Conservation (phyloP, 1,140 invertebrate species). For the Ostrea edulis region DNA sequence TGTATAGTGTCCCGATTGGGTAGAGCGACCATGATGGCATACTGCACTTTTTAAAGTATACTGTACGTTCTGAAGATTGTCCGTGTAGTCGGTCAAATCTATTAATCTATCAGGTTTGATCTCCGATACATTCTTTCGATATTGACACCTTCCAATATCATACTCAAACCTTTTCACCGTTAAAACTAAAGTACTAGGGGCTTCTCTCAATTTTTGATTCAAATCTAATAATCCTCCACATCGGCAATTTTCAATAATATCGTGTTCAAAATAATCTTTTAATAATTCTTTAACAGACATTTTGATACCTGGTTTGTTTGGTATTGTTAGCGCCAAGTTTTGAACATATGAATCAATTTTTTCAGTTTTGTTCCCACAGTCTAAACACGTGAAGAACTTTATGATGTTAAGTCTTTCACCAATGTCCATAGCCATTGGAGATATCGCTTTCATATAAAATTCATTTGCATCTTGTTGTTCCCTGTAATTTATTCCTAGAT, state of each 20-base stretch:
- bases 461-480: slow-evolving; percentile 31
- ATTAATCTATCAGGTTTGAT: not conserved
- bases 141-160: too few relatives aligned
- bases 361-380: not conserved
- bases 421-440: not conserved
- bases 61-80: too few relatives aligned
- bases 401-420: too few relatives aligned
- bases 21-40: slow-evolving; percentile 6
- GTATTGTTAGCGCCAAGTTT: not conserved
- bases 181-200: too few relatives aligned
- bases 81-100: not conserved
- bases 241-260: too few relatives aligned
- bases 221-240: too few relatives aligned
- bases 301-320: too few relatives aligned
- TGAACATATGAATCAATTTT: not conserved
- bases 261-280: too few relatives aligned
- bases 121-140: not conserved
- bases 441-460: not conserved
- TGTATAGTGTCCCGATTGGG: not conserved
- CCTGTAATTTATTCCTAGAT: too few relatives aligned
- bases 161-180: too few relatives aligned
- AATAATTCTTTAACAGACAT: too few relatives aligned
- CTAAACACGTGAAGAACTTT: not conserved
- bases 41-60: slow-evolving; percentile 8
- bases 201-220: too few relatives aligned